These are phyloP conservation scores for Campylorhamphus procurvoides DNA, from an alignment of 2,113 vertebrate species.

Conservation along the genomic window DNA sequence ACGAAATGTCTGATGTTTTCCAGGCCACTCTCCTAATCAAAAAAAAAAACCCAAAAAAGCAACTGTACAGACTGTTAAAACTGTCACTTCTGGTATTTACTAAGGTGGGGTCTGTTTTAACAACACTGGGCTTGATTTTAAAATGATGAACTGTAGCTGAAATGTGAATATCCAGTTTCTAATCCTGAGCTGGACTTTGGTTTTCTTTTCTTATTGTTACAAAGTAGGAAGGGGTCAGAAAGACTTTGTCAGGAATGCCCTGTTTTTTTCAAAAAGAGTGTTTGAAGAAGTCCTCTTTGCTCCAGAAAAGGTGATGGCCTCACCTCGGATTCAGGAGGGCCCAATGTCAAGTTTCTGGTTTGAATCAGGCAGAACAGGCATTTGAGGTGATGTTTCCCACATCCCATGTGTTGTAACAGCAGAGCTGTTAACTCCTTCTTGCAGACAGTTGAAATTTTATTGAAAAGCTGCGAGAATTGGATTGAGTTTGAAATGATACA, in stretches of 20 bases:
- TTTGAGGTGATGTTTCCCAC: not conserved
- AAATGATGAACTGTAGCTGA: constrained; percentile 24
- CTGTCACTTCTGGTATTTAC: constrained; percentile 1
- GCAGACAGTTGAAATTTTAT: not conserved
- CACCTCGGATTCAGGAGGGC: not conserved
- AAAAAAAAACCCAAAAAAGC: not conserved
- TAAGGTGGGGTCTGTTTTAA: not conserved
- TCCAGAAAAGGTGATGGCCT: not conserved
- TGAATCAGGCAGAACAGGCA: not conserved
- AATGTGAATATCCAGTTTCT: not conserved
- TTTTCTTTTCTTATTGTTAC: not conserved
- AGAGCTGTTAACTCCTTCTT: not conserved
- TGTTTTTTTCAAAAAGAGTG: not conserved
- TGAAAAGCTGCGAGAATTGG: not conserved
- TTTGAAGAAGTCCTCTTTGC: not conserved
- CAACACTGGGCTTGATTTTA: not conserved
- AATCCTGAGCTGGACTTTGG: not conserved
- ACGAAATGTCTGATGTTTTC: constrained; percentile 36
- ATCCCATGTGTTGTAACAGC: not conserved
- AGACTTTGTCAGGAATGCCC: not conserved
- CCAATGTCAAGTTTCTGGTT: not conserved
- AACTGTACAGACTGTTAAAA: not conserved
- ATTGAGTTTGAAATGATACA: not conserved
- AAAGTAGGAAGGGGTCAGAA: not conserved
- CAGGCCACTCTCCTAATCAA: constrained; percentile 13